Base-by-base conservation (phyloP, 2,113 vertebrate species). In the Caranx ignobilis region DNA sequence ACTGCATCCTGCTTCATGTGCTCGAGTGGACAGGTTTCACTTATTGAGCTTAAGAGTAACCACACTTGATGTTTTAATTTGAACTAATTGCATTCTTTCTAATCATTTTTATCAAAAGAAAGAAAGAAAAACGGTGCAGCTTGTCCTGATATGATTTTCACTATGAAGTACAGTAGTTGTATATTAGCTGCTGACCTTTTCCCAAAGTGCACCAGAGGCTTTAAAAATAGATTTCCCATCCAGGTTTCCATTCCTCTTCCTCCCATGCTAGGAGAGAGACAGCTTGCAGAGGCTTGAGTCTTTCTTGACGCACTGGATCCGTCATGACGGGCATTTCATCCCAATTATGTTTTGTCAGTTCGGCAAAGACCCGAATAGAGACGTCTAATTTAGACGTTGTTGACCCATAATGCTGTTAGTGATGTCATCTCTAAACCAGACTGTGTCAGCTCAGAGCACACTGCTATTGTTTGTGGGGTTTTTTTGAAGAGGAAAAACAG, bases 211-310 rank as follows among this genome's bases (percentile, higher is more conserved):
- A 71, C 48, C 5, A n/a, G 26, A 19, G 43, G 39, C 31, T 65
- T 79, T 57, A 43, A 39, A 39, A 85, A 80, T 64, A 19, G 48
- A 87, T 78, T 78, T 77, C 47, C 45, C 60, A 83, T 65, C 10
- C 45, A 34, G 26, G 59, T 74, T 69, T 56, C 41, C 13, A 41
- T 66, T 55, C 19, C 68, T 68, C 19, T 63, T 68, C 50, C 21
- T 21, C 34, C 60, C 67, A 13, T 32, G 12, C 56, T 71, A 32
- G 32, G 54, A 54, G 60, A 54, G 64, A 69, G 21, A 55, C 45
- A 47, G 66, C 55, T 73, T 16, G 35, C 45, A 75, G 54, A 71
- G 15, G 34, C 60, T 19, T n/a, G 3, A 79, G 4, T 79, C 39
- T 31, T 11, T 12, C 21, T 57, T 65, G 64, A 78, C 48, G 39